These are phyloP conservation scores for Scatophagus argus DNA, from an alignment of 2,113 vertebrate genomes.

Conservation along the genomic window DNA sequence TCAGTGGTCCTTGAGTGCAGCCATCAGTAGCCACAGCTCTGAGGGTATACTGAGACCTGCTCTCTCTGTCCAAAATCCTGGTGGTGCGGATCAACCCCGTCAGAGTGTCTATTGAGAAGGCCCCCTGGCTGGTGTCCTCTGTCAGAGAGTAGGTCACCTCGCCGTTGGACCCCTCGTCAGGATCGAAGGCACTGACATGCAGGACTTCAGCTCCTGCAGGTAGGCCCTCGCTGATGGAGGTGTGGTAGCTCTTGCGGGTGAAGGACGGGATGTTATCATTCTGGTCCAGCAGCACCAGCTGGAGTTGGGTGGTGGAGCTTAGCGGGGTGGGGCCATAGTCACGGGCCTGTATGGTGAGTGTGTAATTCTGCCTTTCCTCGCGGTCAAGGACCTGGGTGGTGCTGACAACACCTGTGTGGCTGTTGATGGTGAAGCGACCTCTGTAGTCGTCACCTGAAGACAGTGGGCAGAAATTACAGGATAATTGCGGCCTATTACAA, in stretches of 20 bases:
- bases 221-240: conserved; percentile 87
- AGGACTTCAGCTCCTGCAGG: conserved; percentile 84
- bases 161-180: conserved; percentile 88
- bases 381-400: conserved; percentile 87
- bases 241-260: conserved; percentile 80
- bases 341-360: conserved; percentile 85
- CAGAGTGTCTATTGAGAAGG: conserved; percentile 84
- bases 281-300: conserved; percentile 88
- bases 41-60: conserved; percentile 83
- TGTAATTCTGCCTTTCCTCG: conserved; percentile 87
- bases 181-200: conserved; percentile 84
- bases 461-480: not conserved
- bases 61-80: conserved; percentile 87
- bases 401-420: conserved; percentile 86
- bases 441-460: conserved; percentile 85
- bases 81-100: conserved; percentile 83
- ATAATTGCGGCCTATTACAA: not conserved
- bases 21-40: conserved; percentile 87
- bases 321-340: conserved; percentile 84
- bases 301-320: conserved; percentile 83
- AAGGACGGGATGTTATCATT: conserved; percentile 92
- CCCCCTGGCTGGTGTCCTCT: conserved; percentile 82
- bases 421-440: conserved; percentile 87
- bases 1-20: conserved; percentile 82
- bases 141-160: conserved; percentile 86